phyloP scores from a whole-genome alignment of 2,888 invertebrate species.

The Tupiocoris notatus region DNA sequence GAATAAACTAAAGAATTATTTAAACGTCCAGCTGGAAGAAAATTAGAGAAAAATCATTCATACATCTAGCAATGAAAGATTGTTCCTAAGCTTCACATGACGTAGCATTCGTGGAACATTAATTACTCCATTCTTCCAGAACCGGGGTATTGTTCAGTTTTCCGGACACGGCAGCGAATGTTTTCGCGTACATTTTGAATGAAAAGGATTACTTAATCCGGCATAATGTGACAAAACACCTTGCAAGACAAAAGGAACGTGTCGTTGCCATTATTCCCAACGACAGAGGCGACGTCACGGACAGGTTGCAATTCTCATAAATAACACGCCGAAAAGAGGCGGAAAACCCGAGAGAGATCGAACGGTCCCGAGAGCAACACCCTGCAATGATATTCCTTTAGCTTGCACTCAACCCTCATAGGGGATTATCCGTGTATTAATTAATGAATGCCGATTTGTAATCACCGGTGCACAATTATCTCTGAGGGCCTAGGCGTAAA shows the following conservation, averaged over 20 bases:
- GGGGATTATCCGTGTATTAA: conserved; percentile 35
- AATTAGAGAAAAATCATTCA: too few relatives aligned
- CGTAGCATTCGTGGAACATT: too few relatives aligned
- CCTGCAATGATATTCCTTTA: too few relatives aligned
- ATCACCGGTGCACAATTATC: conserved; percentile 45
- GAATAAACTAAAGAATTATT: too few relatives aligned
- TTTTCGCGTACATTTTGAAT: not conserved
- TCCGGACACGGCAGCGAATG: too few relatives aligned
- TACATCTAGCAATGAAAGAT: too few relatives aligned
- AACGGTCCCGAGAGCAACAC: not conserved
- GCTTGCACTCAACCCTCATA: too few relatives aligned
- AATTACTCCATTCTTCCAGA: too few relatives aligned
- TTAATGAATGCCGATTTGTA: conserved; percentile 45
- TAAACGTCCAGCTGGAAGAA: too few relatives aligned
- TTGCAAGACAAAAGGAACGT: not conserved
- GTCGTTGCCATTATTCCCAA: not conserved
- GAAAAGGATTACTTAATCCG: not conserved
- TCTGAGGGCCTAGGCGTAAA: conserved; percentile 34
- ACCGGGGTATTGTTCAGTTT: too few relatives aligned
- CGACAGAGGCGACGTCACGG: not conserved
- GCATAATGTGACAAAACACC: not conserved
- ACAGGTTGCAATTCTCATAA: not conserved
- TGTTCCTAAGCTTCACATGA: too few relatives aligned
- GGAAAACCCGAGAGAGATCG: not conserved
- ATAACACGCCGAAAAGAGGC: not conserved